Base-by-base conservation (phyloP, 1,140 invertebrate genomes). In the Varroa destructor region DNA sequence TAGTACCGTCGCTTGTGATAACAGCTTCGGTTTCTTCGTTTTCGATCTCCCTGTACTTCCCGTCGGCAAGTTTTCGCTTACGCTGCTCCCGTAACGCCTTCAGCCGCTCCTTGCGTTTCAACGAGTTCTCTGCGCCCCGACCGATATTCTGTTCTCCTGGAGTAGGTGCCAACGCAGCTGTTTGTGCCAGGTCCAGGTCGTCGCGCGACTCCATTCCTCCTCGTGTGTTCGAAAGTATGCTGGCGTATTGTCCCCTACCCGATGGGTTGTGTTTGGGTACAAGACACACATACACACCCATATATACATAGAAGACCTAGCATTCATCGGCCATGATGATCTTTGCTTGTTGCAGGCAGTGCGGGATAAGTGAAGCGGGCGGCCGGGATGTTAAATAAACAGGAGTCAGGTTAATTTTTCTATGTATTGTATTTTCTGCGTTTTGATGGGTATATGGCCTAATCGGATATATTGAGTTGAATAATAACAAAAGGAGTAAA, bases 31-130 rank as follows among this genome's bases (percentile, higher is more conserved):
- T n/a, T 55, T 40, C 14, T 71, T 61, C 73, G 72, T 72, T 72
- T 73, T 75, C 73, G 77, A 73, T 73, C 14, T 72, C 72, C 42
- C 77, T 77, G 55, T 72, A 64, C 40, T 74, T 72, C 6, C 55
- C 71, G 43, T n/a, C 75, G 72, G 77, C 75, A 6, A 81, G 79
- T 70, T 83, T 80, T 71, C 81, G 81, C 81, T 88, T 88, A 71
- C 85, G 83, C 77, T 89, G 87, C 8, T 67, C 61, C n/a, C 61
- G 61, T 40, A 91, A 79, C 70, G 84, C 84, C 76, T 85, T 84
- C 37, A 93, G 78, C 61, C 87, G 83, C 79, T 91, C 87, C 79
- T 89, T 89, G 70, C 90, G 81, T 79, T 89, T 89, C 0, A 87
- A 75, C 14, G 89, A 88, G 81, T 89, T 84, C 74, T 89, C 88